Conservation (phyloP, 2,797 vertebrate genomes). For the Orientallactaga sibirica region DNA sequence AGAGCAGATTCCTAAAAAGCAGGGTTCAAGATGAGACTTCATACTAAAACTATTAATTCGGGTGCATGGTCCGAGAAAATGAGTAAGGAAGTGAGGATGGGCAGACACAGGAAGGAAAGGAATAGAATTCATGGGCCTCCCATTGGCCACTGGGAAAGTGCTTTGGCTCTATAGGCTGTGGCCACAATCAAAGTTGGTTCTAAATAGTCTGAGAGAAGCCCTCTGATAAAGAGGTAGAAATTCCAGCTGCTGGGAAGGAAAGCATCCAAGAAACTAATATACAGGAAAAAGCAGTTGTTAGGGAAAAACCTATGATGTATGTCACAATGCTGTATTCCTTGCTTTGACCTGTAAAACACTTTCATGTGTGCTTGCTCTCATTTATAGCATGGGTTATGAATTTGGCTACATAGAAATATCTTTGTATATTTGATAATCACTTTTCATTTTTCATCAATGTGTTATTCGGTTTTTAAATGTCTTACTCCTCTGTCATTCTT, state of each 20-base stretch:
- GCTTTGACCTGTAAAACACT: neutral
- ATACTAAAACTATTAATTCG: neutral
- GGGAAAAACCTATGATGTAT: accelerated
- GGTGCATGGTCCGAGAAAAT: neutral
- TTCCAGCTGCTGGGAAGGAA: neutral
- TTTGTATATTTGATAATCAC: slow-evolving; percentile 4
- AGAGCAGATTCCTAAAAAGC: slow-evolving; percentile 25
- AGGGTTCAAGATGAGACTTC: slow-evolving; percentile 9
- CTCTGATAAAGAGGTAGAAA: neutral
- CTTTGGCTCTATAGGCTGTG: neutral
- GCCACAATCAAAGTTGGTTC: neutral
- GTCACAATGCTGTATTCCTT: neutral
- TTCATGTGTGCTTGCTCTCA: neutral
- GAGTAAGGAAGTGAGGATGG: neutral
- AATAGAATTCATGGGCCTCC: neutral
- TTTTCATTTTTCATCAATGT: neutral
- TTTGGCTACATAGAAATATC: neutral
- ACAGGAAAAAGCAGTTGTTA: neutral
- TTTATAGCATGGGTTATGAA: slow-evolving; percentile 30
- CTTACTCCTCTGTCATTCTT: neutral
- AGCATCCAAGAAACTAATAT: neutral
- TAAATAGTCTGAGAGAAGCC: neutral
- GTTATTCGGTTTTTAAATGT: neutral
- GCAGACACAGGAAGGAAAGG: neutral
- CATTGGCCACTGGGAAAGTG: no score